A percentile compares a stretch with the other conserved stretches of the same genome.
phyloP scores from a whole-genome alignment of 2,888 invertebrate species.

The Galeopsomyia nigrocyanea region DNA sequence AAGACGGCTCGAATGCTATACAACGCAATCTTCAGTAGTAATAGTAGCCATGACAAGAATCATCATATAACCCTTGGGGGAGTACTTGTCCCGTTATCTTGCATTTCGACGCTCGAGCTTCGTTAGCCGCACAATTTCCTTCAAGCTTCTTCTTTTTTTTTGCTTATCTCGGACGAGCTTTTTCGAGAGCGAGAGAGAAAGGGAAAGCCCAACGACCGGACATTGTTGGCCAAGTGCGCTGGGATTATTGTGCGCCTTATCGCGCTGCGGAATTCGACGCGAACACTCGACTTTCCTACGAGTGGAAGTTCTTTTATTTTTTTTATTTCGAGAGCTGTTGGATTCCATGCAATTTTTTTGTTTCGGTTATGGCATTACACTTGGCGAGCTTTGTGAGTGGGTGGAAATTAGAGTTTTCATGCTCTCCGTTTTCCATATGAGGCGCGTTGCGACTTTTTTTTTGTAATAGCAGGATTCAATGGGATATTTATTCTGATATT shows the following conservation, averaged over 20 bases:
- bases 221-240: slow-evolving; percentile 24
- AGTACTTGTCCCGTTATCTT: slow-evolving; percentile 62
- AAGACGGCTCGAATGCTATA: not conserved
- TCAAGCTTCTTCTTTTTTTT: slow-evolving; percentile 26
- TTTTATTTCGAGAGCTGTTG: too few relatives aligned
- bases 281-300: not conserved
- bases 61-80: slow-evolving; percentile 52
- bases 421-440: too few relatives aligned
- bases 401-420: too few relatives aligned
- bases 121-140: slow-evolving; percentile 53
- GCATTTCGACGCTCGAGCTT: slow-evolving; percentile 53
- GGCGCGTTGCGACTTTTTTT: too few relatives aligned
- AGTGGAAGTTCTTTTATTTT: slow-evolving; percentile 2
- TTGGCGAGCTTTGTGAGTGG: too few relatives aligned
- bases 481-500: too few relatives aligned
- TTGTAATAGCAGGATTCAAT: too few relatives aligned
- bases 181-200: not conserved
- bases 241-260: slow-evolving; percentile 32
- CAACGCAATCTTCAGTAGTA: not conserved
- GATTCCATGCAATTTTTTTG: too few relatives aligned
- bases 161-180: slow-evolving; percentile 35
- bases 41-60: slow-evolving; percentile 45
- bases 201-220: slow-evolving; percentile 10
- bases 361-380: too few relatives aligned
- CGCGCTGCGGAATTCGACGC: slow-evolving; percentile 20